phyloP scores from a whole-genome alignment of 2,797 vertebrate species.

The Mus spretus region DNA sequence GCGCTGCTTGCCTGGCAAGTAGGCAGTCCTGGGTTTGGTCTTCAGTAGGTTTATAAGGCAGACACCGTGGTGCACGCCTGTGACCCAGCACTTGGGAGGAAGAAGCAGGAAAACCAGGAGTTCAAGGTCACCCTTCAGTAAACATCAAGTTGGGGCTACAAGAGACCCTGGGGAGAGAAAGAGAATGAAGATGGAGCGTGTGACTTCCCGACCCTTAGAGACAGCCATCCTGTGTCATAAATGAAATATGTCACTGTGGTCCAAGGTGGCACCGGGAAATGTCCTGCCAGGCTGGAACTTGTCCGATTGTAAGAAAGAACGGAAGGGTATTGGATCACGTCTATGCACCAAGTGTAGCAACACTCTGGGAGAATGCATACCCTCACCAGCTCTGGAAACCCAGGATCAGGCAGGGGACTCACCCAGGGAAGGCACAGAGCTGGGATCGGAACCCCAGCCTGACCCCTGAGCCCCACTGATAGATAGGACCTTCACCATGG shows the following conservation, averaged over 20 bases:
- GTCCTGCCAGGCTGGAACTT: neutral
- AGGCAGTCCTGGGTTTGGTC: neutral
- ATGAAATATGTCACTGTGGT: fast-evolving
- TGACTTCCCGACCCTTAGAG: neutral
- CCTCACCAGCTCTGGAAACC: fast-evolving
- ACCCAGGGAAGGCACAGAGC: neutral
- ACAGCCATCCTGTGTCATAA: fast-evolving
- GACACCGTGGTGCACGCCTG: neutral
- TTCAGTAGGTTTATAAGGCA: neutral
- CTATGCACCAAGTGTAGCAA: fast-evolving
- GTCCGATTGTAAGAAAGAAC: fast-evolving
- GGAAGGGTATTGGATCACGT: fast-evolving
- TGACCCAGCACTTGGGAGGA: neutral
- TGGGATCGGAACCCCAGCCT: neutral
- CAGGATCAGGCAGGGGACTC: neutral
- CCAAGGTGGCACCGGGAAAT: fast-evolving
- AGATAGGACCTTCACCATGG: neutral
- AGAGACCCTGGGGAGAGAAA: neutral
- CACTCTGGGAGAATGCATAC: neutral
- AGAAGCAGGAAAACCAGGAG: neutral
- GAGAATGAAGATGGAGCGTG: too few species aligned
- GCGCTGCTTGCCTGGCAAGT: neutral
- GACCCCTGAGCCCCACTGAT: neutral
- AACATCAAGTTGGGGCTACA: neutral
- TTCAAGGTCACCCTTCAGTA: neutral